Base-by-base conservation (phyloP, 1,140 invertebrate genomes). In the Oppia nitens region DNA sequence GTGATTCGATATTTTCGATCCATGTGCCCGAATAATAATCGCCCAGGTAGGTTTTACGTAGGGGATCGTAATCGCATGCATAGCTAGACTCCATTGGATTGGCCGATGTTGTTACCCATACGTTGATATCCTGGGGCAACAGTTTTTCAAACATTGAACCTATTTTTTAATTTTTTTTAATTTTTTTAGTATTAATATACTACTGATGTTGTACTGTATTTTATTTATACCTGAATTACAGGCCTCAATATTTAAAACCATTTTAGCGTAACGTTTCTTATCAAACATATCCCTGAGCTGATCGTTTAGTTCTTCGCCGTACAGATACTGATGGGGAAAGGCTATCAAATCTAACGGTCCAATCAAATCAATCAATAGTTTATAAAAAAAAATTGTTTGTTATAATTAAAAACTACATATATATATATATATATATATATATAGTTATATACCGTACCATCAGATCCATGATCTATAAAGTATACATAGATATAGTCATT, bases 171-270 rank as follows among this genome's bases (percentile, higher is more conserved):
- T n/a, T n/a, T n/a, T n/a, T n/a, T n/a, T n/a, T n/a, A n/a, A n/a
- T n/a, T n/a, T n/a, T n/a, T n/a, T n/a, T n/a, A n/a, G n/a, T n/a
- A n/a, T n/a, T n/a, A n/a, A n/a, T n/a, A n/a, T n/a, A n/a, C n/a
- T n/a, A n/a, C n/a, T n/a, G n/a, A n/a, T n/a, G n/a, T n/a, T n/a
- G n/a, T n/a, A n/a, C n/a, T n/a, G n/a, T n/a, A n/a, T n/a, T n/a
- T n/a, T n/a, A n/a, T n/a, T n/a, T n/a, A n/a, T n/a, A n/a, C n/a
- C 81, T 49, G 78, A 79, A 66, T 82, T 77, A 69, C 80, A 82
- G 14, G 81, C 77, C 68, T 83, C 81, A 56, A 82, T 66, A 68
- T 83, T 83, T 52, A 82, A 69, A 12, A 80, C 73, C 69, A 81
- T 66, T 66, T 75, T 69, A 32, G 59, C 66, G 65, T 70, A 78